phyloP scores from a whole-genome alignment of 2,797 vertebrate genomes.

The Sylvia borin region DNA sequence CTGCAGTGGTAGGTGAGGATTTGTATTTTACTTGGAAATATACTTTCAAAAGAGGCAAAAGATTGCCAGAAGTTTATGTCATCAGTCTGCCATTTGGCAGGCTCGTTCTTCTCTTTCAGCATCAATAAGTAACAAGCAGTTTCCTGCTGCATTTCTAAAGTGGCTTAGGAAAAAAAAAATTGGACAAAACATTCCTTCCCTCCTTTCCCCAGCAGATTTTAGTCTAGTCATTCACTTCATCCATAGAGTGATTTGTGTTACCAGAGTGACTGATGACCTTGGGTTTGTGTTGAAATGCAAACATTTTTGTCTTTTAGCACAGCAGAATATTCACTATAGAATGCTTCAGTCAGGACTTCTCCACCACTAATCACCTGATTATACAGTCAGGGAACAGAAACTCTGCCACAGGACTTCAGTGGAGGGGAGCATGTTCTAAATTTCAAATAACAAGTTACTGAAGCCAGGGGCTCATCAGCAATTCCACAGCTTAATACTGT shows the following conservation, averaged over 20 bases:
- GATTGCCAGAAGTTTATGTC: neutral
- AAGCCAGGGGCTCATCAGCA: neutral
- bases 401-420: neutral
- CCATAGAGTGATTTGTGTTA: neutral
- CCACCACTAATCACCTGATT: constrained; percentile 9
- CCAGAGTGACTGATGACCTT: neutral
- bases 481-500: neutral
- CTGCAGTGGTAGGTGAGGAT: neutral
- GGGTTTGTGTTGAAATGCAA: neutral
- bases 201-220: neutral
- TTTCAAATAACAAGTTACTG: constrained; percentile 15
- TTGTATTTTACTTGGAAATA: neutral
- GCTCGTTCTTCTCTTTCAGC: neutral
- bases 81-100: neutral
- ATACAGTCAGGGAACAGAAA: constrained; percentile 27
- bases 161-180: neutral
- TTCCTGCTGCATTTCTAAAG: neutral
- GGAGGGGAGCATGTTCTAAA: neutral
- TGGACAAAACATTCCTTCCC: neutral
- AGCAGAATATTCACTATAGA: neutral
- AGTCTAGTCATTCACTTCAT: neutral
- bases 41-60: neutral
- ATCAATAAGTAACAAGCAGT: neutral
- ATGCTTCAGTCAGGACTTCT: constrained; percentile 9
- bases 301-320: neutral